Conservation (phyloP, 2,797 vertebrate genomes). For the Sebastes ruberrimus region DNA sequence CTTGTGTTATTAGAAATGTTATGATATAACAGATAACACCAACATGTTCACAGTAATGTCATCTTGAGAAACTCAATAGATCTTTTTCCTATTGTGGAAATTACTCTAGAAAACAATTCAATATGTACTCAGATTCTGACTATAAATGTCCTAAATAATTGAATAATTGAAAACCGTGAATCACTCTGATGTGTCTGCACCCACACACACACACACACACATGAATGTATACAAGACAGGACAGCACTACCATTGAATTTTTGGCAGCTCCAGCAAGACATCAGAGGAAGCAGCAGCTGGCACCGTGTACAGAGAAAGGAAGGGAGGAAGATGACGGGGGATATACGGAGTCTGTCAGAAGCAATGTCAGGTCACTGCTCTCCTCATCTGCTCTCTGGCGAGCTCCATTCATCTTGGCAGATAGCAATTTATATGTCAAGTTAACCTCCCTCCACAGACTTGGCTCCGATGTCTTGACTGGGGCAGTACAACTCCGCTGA, state of each 20-base stretch:
- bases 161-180: neutral
- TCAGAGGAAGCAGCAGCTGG: conserved; percentile 57
- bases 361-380: conserved; percentile 74
- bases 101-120: neutral
- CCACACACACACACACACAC: neutral
- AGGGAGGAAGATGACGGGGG: conserved; percentile 49
- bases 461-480: conserved; percentile 58
- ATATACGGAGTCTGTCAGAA: conserved; percentile 65
- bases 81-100: neutral
- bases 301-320: conserved; percentile 31
- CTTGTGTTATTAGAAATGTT: neutral
- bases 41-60: neutral
- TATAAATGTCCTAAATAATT: neutral
- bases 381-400: conserved; percentile 63
- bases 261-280: conserved; percentile 56
- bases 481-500: conserved; percentile 60
- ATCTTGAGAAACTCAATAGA: neutral
- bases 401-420: conserved; percentile 75
- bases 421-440: conserved; percentile 79
- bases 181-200: neutral
- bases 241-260: neutral
- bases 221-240: neutral
- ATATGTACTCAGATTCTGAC: neutral
- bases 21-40: neutral
- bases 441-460: conserved; percentile 71